phyloP scores from a whole-genome alignment of 2,797 vertebrate genomes.

The Phoxinus dragarum region DNA sequence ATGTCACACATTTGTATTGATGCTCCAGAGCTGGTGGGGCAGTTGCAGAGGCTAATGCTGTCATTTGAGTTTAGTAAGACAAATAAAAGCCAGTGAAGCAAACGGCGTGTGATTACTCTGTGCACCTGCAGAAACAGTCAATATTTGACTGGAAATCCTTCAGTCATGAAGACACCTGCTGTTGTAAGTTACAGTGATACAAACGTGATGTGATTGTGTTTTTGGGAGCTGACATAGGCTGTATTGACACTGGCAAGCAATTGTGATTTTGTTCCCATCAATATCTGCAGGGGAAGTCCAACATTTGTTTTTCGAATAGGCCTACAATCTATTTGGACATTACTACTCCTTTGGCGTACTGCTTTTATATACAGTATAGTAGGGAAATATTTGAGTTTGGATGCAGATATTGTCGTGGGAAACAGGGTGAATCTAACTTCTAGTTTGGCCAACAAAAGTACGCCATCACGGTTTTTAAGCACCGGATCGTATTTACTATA shows the following conservation, averaged over 20 bases:
- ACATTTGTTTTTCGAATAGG: background rate
- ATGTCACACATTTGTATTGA: background rate
- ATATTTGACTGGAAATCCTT: background rate
- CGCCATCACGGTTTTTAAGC: background rate
- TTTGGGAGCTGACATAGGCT: background rate
- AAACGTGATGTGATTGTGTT: background rate
- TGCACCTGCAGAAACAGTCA: slow-evolving; percentile 5
- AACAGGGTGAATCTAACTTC: background rate
- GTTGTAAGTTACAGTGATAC: background rate
- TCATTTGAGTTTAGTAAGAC: background rate
- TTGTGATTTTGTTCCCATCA: background rate
- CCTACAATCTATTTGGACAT: background rate
- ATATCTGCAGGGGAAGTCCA: background rate
- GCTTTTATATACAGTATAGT: background rate
- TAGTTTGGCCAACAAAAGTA: background rate
- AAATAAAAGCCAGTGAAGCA: background rate
- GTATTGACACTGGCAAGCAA: background rate
- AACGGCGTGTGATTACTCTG: background rate
- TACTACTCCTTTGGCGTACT: background rate
- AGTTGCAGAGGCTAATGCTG: background rate
- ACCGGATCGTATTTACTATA: no score
- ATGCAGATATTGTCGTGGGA: background rate
- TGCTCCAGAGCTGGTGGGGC: slow-evolving; percentile 4
- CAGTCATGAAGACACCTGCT: background rate
- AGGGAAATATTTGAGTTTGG: background rate